Conservation (phyloP, 2,113 vertebrate species). For the Pluvianellus socialis region DNA sequence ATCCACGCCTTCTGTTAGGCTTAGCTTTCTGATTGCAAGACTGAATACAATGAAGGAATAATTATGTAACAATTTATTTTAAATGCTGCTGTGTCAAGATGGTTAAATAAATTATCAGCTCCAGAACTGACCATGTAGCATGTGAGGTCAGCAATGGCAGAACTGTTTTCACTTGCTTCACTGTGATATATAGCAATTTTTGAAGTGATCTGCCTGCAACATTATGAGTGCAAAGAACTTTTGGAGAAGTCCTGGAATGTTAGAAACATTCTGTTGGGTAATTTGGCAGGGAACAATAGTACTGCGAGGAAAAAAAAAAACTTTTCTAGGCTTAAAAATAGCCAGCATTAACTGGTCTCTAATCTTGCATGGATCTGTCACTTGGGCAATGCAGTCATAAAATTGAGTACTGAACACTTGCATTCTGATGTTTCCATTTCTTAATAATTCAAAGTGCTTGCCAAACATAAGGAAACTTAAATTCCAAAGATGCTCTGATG, state of each 20-base stretch:
- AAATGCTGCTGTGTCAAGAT: neutral
- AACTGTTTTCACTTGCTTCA: neutral
- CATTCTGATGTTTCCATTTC: slow-evolving; percentile 10
- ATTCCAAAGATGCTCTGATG: neutral
- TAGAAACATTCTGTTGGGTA: neutral
- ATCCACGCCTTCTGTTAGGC: neutral
- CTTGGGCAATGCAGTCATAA: neutral
- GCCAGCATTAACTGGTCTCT: neutral
- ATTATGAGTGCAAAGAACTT: neutral
- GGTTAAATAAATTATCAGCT: neutral
- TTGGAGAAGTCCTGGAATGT: neutral
- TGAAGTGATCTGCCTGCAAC: neutral
- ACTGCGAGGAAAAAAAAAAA: neutral
- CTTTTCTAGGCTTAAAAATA: slow-evolving; percentile 6
- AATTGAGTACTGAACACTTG: neutral
- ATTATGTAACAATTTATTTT: neutral
- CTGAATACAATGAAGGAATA: neutral
- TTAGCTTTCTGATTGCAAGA: neutral
- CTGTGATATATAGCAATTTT: neutral
- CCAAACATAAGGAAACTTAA: slow-evolving; percentile 18
- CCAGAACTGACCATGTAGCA: neutral
- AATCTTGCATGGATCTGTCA: neutral
- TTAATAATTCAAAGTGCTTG: neutral
- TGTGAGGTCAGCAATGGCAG: neutral
- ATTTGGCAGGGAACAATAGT: neutral